phyloP scores from a whole-genome alignment of 2,113 vertebrate species.

The Seriola aureovittata region DNA sequence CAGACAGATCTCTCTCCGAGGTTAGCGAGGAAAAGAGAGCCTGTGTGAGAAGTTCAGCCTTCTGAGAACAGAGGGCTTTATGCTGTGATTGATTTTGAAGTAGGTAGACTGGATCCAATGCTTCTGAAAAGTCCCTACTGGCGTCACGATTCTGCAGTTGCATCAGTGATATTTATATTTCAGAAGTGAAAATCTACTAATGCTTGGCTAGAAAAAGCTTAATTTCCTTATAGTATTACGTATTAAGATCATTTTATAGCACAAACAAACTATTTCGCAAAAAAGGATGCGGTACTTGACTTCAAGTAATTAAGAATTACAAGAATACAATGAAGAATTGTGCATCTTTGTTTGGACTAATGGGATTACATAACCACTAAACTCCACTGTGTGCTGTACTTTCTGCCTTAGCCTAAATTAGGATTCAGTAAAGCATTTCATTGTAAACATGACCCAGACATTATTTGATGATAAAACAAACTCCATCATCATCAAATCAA shows the following conservation, averaged over 20 bases:
- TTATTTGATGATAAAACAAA: conserved; percentile 24
- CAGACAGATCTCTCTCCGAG: conserved; percentile 33
- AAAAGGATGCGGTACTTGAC: neutral
- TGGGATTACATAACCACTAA: neutral
- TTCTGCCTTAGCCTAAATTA: conserved; percentile 1
- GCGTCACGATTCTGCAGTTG: conserved; percentile 32
- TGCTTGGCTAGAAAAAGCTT: conserved; percentile 6
- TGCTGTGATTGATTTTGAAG: conserved; percentile 72
- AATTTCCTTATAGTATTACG: neutral
- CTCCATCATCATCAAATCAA: conserved; percentile 39
- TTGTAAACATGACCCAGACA: conserved; percentile 6
- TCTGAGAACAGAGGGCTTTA: conserved; percentile 51
- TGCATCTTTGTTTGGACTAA: neutral
- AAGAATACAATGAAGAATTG: neutral
- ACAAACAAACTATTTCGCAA: neutral
- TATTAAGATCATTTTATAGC: conserved; percentile 1
- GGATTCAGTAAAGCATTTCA: neutral
- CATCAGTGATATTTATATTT: conserved; percentile 49
- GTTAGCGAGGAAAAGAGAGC: conserved; percentile 21
- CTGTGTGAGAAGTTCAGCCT: conserved; percentile 40
- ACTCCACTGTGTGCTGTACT: conserved; percentile 1
- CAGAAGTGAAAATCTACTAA: conserved; percentile 12
- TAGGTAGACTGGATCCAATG: conserved; percentile 57
- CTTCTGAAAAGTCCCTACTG: conserved; percentile 42
- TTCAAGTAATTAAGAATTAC: conserved; percentile 4